Evolutionary conservation across 1,140 invertebrate species (phyloP), one percentile per base, ranked within the genome.

Genomic region (Habropoda laboriosa): DNA sequence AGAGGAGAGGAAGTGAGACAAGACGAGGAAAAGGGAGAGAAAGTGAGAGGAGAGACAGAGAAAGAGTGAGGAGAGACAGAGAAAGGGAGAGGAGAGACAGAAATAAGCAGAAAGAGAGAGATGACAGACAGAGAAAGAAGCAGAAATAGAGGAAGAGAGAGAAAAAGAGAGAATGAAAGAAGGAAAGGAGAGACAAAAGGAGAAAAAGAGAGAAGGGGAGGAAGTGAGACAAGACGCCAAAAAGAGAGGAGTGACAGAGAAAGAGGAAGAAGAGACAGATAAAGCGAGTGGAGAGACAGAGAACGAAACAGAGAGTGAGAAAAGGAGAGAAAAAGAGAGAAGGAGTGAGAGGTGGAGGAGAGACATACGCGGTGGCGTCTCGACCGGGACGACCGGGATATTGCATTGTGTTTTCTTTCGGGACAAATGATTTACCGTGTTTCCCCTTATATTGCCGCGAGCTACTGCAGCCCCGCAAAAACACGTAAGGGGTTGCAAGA

Each of bases 351-450:
- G 38, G 58, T 27, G 67, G 13, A 7, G 18, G 32, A 35, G 64
- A 64, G 58, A 71, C 77, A 58, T 55, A 53, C 71, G 49, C 71
- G 61, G 60, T 75, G 78, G 81, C 86, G 86, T 82, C 84, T 86
- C 73, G 80, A 77, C 68, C 80, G 75, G 80, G 83, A 86, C 79
- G 79, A 82, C 72, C 76, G 75, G 85, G 83, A 87, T 86, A 86
- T 87, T 86, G 86, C 85, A 92, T 93, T 93, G 91, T 92, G 89
- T 91, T 92, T 93, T 93, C 91, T 90, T 92, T 92, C 89, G 88
- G 90, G 86, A 90, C 92, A 90, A 93, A 92, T 93, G 92, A 92
- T 93, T 93, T 93, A 93, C 88, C 89, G 88, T 87, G 85, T 83
- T 87, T 86, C 84, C 86, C 88, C 83, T 87, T 83, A 80, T 83